phyloP scores from a whole-genome alignment of 2,113 vertebrate genomes.

The Dromiciops gliroides region DNA sequence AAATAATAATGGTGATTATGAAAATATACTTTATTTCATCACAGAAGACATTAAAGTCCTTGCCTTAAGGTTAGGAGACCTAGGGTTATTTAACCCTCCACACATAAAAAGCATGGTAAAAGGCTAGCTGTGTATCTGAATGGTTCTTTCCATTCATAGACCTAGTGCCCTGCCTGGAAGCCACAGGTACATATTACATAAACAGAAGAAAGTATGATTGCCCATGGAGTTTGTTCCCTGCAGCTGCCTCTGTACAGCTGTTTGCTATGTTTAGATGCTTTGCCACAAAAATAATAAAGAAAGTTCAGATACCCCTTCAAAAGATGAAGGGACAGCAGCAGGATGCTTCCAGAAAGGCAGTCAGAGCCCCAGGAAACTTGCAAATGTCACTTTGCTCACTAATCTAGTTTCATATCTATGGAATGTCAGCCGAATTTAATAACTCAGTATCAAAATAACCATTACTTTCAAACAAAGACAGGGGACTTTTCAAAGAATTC shows the following conservation, averaged over 20 bases:
- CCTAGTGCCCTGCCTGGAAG: not conserved
- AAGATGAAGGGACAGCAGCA: not conserved
- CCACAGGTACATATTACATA: not conserved
- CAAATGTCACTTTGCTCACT: not conserved
- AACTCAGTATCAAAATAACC: not conserved
- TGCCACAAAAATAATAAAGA: constrained; percentile 16
- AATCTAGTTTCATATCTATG: not conserved
- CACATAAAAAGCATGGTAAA: not conserved
- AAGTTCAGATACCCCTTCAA: not conserved
- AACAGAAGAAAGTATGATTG: constrained; percentile 4
- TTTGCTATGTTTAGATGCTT: constrained; percentile 42
- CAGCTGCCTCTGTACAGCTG: not conserved
- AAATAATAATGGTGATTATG: not conserved
- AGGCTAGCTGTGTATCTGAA: constrained; percentile 1
- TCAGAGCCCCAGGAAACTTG: constrained; percentile 20
- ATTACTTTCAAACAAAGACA: not conserved
- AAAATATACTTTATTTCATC: not conserved
- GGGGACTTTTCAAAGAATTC: not conserved
- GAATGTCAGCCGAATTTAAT: not conserved
- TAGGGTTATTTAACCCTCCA: not conserved
- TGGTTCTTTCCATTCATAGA: not conserved
- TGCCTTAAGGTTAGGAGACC: not conserved
- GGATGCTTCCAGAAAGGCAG: not conserved
- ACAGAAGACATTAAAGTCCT: not conserved
- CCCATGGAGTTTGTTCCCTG: not conserved